Evolutionary conservation across 2,113 vertebrate genomes (phyloP).

Genomic region (Blennius ocellaris): DNA sequence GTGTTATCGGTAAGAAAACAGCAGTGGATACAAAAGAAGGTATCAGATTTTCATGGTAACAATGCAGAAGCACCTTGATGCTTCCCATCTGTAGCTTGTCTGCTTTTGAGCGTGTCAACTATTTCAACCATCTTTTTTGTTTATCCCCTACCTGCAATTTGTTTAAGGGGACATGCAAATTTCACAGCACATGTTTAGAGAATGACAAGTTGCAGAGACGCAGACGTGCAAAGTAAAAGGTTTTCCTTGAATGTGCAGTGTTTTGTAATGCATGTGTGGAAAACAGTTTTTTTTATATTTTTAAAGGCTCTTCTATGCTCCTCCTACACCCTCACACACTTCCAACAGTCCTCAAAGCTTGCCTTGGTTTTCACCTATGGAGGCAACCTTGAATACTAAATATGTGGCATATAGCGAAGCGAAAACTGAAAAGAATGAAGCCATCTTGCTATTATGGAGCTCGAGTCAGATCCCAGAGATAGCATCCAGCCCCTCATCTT

Average conservation of each 20-base stretch:
- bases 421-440: conserved; percentile 47
- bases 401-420: conserved; percentile 26
- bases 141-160: conserved; percentile 20
- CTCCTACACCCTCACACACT: conserved; percentile 5
- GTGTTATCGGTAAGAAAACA: conserved; percentile 38
- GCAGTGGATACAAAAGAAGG: conserved; percentile 17
- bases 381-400: conserved; percentile 64
- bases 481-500: conserved; percentile 34
- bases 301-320: conserved; percentile 9
- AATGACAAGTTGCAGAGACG: too few relatives aligned
- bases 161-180: conserved; percentile 8
- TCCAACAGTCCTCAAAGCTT: conserved; percentile 40
- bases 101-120: conserved; percentile 8
- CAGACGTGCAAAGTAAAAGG: not conserved
- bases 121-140: too few relatives aligned
- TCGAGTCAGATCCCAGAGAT: conserved; percentile 45
- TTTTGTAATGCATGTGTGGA: conserved; percentile 21
- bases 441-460: conserved; percentile 39
- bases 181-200: conserved; percentile 3
- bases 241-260: conserved; percentile 27
- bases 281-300: too few relatives aligned
- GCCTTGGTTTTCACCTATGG: conserved; percentile 37
- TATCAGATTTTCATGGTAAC: conserved; percentile 29
- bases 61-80: conserved; percentile 23
- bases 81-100: conserved; percentile 32